These are phyloP conservation scores for Cettia cetti DNA, from an alignment of 2,113 vertebrate species.

Conservation along the genomic window DNA sequence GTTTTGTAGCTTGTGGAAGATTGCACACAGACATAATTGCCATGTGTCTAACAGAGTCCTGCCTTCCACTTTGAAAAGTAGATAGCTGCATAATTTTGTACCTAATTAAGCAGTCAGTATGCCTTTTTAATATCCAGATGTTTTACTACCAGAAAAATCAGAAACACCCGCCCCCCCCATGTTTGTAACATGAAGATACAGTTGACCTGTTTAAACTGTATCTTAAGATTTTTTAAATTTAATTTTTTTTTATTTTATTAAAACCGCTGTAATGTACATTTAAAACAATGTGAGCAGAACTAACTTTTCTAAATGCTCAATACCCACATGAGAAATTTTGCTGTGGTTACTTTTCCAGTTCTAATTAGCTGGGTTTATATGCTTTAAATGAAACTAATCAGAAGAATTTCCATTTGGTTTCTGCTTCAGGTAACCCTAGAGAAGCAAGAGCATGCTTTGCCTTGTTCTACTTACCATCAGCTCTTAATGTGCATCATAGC, in stretches of 20 bases:
- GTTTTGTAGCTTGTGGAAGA: background rate
- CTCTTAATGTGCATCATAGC: background rate
- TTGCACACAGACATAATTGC: background rate
- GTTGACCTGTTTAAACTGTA: background rate
- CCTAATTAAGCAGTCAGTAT: background rate
- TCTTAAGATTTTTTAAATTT: background rate
- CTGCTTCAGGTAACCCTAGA: background rate
- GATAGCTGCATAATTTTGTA: background rate
- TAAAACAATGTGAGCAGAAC: background rate
- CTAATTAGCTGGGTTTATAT: background rate
- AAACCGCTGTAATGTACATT: background rate
- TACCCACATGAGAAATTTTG: background rate
- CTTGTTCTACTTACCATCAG: background rate
- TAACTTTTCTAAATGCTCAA: background rate
- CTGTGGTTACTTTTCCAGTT: constrained; percentile 11
- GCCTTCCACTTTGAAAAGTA: background rate
- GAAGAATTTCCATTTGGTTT: constrained; percentile 23
- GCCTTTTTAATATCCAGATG: background rate
- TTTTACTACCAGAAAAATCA: background rate
- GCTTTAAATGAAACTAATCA: background rate
- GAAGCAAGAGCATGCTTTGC: constrained; percentile 6
- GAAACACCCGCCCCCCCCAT: no score
- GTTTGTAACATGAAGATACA: background rate
- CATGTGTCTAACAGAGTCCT: background rate
- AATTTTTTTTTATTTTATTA: background rate